phyloP scores from a whole-genome alignment of 2,888 invertebrate genomes.

The Rhimphoctona megacephalus region DNA sequence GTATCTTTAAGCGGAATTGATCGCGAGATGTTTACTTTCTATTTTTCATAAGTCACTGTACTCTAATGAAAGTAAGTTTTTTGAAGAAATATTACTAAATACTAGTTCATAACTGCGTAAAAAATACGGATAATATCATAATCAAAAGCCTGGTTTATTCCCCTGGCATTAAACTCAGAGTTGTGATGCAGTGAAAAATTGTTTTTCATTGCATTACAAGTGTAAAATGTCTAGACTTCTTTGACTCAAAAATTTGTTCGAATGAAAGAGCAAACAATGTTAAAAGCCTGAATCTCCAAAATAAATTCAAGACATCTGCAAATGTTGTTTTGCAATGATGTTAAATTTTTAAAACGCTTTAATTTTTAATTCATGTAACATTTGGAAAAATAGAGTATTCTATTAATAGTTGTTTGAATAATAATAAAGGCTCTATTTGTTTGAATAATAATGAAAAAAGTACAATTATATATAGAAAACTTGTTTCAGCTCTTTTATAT shows the following conservation, averaged over 20 bases:
- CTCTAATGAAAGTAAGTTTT: constrained; percentile 43
- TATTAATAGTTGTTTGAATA: background rate
- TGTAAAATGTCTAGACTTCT: background rate
- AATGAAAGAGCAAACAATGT: background rate
- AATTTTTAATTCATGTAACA: background rate
- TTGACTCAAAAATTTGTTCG: background rate
- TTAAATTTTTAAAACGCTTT: background rate
- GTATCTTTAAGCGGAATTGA: background rate
- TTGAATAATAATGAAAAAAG: background rate
- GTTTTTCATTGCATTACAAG: background rate
- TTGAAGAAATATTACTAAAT: no score
- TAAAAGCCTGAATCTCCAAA: background rate
- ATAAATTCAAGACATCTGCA: background rate
- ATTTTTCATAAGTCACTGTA: constrained; percentile 24
- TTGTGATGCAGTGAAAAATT: background rate
- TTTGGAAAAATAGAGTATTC: background rate
- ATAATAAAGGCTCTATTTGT: background rate
- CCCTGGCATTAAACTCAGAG: background rate
- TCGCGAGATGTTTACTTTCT: constrained; percentile 33
- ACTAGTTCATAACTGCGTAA: background rate
- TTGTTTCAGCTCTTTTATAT: background rate
- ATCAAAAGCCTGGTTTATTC: background rate
- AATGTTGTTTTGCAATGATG: background rate
- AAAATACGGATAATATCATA: background rate
- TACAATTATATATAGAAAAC: background rate